Base-by-base conservation (phyloP, 2,113 vertebrate genomes). In the Etheostoma spectabile region DNA sequence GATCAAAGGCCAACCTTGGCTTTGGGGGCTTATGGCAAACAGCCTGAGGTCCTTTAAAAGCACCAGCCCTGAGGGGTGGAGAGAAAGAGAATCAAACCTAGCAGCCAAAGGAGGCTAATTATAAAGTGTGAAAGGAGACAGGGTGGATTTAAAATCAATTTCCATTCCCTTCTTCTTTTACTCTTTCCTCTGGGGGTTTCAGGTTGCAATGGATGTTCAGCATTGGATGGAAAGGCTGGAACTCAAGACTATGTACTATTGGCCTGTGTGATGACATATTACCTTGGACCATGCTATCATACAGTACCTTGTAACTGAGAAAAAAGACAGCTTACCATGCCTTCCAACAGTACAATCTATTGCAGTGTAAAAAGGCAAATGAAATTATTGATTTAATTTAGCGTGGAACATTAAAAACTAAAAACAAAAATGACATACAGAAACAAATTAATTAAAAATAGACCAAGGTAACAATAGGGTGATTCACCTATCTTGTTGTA, bases 61-160 rank as follows among this genome's bases (percentile, higher is more conserved):
- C 82, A 59, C 49, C 46, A 42, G 53, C 83, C 74, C 81, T 71
- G 70, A 81, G 78, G 80, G 63, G 74, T 19, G 33, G 68, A 46
- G 77, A 55, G 71, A 55, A 68, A 84, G 85, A 80, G 74, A 89
- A 86, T 86, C 77, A 79, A 90, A 87, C 89, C 83, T 85, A 86
- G 77, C 83, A 85, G 79, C 80, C 84, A 85, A 84, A 77, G 74
- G 67, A 79, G 80, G 75, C 88, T 95, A 92, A 93, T 93, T 95
- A 93, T 92, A 94, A 85, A 63, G 78, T 84, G 86, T 87, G 82
- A 89, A 88, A 86, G 72, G 89, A 86, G 57, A 85, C 52, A n/a
- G 74, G 85, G 88, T 91, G 85, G 87, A 91, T 92, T 90, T 88
- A 86, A 93, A 91, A 93, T 91, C 88, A 90, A 89, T 92, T 89